Evolutionary conservation across 2,113 vertebrate species (phyloP).

Genomic region (Barnardius zonarius): DNA sequence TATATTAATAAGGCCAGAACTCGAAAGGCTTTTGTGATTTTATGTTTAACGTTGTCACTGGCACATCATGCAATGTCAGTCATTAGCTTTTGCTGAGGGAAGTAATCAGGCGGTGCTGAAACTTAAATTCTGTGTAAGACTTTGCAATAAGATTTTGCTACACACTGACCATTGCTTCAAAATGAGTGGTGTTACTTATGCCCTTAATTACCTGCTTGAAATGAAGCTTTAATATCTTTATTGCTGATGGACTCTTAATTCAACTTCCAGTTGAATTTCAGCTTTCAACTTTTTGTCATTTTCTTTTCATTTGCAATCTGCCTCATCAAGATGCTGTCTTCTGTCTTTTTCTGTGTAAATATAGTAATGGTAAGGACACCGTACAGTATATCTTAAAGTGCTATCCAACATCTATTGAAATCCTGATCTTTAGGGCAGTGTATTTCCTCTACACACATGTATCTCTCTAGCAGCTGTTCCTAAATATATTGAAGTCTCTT

Average conservation of each 20-base stretch:
- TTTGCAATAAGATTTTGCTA: not conserved
- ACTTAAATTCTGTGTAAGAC: not conserved
- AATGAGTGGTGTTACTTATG: not conserved
- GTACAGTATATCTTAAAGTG: not conserved
- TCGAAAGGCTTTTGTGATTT: not conserved
- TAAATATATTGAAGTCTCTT: not conserved
- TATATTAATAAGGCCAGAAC: not conserved
- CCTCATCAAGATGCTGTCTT: not conserved
- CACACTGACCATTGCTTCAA: not conserved
- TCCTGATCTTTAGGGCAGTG: not conserved
- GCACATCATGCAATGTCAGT: not conserved
- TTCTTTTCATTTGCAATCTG: not conserved
- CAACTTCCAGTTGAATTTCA: not conserved
- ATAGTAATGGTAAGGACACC: not conserved
- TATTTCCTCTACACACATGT: not conserved
- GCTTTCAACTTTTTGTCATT: not conserved
- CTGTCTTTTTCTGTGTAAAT: not conserved
- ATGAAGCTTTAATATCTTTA: not conserved
- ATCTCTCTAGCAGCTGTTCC: conserved; percentile 21
- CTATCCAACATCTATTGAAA: not conserved
- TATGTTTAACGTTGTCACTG: not conserved
- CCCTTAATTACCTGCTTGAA: not conserved
- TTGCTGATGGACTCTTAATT: not conserved
- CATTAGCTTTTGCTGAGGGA: not conserved
- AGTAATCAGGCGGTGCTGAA: not conserved